A percentile compares a stretch with the other conserved stretches of the same genome.
These are phyloP conservation scores for Calliphora vomitoria DNA, from an alignment of 2,888 invertebrate species.

Conservation along the genomic window DNA sequence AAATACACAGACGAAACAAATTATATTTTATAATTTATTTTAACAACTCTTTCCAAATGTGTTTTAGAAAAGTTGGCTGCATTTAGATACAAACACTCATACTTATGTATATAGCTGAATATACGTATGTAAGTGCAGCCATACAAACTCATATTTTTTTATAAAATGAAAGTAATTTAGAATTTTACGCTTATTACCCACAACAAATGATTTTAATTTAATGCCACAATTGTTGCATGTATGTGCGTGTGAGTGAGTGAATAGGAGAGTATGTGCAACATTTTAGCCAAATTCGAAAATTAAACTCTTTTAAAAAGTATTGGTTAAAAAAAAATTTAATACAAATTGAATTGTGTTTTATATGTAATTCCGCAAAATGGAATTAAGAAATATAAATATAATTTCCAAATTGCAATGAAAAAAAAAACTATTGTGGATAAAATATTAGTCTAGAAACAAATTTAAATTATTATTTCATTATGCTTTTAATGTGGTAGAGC, in stretches of 20 bases:
- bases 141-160: conserved; percentile 15
- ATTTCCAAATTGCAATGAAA: background rate
- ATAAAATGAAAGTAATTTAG: conserved; percentile 58
- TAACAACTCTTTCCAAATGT: conserved; percentile 18
- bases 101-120: background rate
- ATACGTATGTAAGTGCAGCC: background rate
- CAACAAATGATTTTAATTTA: conserved; percentile 63
- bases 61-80: background rate
- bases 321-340: background rate
- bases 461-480: too few relatives aligned
- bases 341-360: background rate
- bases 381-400: conserved; percentile 13
- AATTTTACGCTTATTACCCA: conserved; percentile 61
- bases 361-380: background rate
- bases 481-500: too few relatives aligned
- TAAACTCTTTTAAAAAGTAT: background rate
- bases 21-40: conserved; percentile 36
- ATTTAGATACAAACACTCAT: background rate
- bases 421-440: background rate
- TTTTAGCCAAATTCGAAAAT: background rate
- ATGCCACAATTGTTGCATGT: conserved; percentile 34
- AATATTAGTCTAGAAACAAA: too few relatives aligned
- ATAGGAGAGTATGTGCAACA: background rate
- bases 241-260: background rate
- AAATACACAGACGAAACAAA: background rate